Evolutionary conservation across 2,888 invertebrate genomes (phyloP).

Genomic region (Lysandra bellargus): DNA sequence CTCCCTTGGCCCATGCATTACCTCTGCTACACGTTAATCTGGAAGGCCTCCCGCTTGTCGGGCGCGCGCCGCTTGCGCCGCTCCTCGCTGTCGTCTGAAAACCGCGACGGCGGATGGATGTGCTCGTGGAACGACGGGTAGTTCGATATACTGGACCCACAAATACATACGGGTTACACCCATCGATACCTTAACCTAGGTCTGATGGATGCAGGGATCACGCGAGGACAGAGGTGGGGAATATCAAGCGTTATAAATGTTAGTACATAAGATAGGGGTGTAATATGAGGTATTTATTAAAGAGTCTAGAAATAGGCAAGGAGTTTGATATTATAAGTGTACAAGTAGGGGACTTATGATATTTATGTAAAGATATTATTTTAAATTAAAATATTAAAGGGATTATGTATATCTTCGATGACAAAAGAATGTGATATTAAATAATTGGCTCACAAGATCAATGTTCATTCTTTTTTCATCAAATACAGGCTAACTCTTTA

Average conservation of each 20-base stretch:
- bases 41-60: conserved; percentile 86
- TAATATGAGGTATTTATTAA: not conserved
- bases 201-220: conserved; percentile 14
- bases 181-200: conserved; percentile 28
- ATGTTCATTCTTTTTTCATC: not conserved
- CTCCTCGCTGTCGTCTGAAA: conserved; percentile 87
- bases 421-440: not conserved
- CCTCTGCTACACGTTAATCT: conserved; percentile 84
- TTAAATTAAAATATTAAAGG: not conserved
- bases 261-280: conserved; percentile 1
- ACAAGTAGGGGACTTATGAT: not conserved
- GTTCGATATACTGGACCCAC: conserved; percentile 85
- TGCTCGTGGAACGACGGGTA: conserved; percentile 90
- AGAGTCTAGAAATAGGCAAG: not conserved
- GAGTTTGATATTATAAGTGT: not conserved
- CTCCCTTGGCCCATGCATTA: conserved; percentile 28
- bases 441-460: not conserved
- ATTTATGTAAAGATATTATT: not conserved
- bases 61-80: conserved; percentile 61
- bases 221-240: not conserved
- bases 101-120: conserved; percentile 92
- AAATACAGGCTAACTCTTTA: not conserved
- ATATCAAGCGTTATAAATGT: conserved; percentile 10
- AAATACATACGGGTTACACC: conserved; percentile 39
- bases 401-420: not conserved